Conservation (phyloP, 1,140 invertebrate genomes). For the Trichogramma pretiosum region DNA sequence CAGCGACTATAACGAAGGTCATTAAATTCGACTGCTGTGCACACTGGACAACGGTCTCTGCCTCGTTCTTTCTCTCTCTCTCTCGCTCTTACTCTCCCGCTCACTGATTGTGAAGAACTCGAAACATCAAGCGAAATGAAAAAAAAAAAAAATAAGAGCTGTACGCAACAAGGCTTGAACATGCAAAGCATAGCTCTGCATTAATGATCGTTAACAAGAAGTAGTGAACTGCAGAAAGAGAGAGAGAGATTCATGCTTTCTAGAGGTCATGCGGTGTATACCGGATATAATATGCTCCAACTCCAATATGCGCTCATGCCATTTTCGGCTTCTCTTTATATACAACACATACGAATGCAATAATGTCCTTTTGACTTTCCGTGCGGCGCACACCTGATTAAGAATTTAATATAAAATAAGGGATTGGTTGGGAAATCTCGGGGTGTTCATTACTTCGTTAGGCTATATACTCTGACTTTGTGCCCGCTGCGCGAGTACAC, state of each 20-base stretch:
- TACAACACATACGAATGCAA: slow-evolving; percentile 5
- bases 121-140: slow-evolving; percentile 2
- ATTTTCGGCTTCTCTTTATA: slow-evolving; percentile 6
- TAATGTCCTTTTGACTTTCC: too few relatives aligned
- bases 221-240: slow-evolving; percentile 4
- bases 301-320: too few relatives aligned
- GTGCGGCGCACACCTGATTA: too few relatives aligned
- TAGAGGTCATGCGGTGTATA: slow-evolving; percentile 1
- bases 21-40: slow-evolving; percentile 16
- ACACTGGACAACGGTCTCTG: slow-evolving; percentile 12
- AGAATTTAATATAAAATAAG: too few relatives aligned
- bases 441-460: too few relatives aligned
- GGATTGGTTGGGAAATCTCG: too few relatives aligned
- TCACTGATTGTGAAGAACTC: slow-evolving; percentile 11
- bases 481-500: too few relatives aligned
- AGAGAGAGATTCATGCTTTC: too few relatives aligned
- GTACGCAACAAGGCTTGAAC: not conserved
- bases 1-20: slow-evolving; percentile 16
- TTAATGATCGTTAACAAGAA: slow-evolving; percentile 17
- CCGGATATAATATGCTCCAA: too few relatives aligned
- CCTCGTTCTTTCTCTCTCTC: too few relatives aligned
- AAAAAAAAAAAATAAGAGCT: not conserved
- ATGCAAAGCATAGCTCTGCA: slow-evolving; percentile 1
- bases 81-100: too few relatives aligned
- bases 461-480: too few relatives aligned